Evolutionary conservation across 2,797 vertebrate species (phyloP), one percentile per base, ranked within the genome.

Genomic region (Brotula barbata): DNA sequence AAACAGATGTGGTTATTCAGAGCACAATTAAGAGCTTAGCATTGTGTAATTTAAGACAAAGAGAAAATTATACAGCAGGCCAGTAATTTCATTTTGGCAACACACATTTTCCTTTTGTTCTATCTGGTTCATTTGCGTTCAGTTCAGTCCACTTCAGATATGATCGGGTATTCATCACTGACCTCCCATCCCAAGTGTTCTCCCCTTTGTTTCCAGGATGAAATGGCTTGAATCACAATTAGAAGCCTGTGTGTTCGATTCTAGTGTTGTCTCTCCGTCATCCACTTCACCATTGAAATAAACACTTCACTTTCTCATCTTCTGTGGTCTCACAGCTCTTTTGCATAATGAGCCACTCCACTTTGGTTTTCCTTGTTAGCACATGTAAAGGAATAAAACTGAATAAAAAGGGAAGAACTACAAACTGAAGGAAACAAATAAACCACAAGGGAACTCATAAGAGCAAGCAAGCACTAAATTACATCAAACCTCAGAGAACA

Each of bases 161-260:
- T 54, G 21, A 44, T 80, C 68, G 58, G 25, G 22, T 65, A 58
- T 76, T 85, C 80, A 74, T 58, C 58, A 3, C 50, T 49, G 51
- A 57, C 61, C 53, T 58, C 2, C 1, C 45, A 6, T 41, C 51
- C 42, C n/a, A 39, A 68, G 56, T 65, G 63, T 58, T 65, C 48
- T 40, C 21, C n/a, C 2, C 0, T 53, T 44, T 71, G 67, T 68
- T 68, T 28, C 19, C n/a, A 7, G 31, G 1, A 7, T 42, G 61
- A 75, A 63, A 58, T 57, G 33, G 23, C 46, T 67, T 58, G 33
- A 72, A 77, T 71, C 54, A 41, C 50, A 78, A 71, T 64, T 54
- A 73, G 13, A 36, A 36, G 2, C 16, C 47, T 57, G 50, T 36
- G 39, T 68, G 67, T 67, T 62, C 21, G 16, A 71, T 52, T 6